These are phyloP conservation scores for Napeogenes inachia DNA, from an alignment of 2,888 invertebrate genomes.

Conservation along the genomic window DNA sequence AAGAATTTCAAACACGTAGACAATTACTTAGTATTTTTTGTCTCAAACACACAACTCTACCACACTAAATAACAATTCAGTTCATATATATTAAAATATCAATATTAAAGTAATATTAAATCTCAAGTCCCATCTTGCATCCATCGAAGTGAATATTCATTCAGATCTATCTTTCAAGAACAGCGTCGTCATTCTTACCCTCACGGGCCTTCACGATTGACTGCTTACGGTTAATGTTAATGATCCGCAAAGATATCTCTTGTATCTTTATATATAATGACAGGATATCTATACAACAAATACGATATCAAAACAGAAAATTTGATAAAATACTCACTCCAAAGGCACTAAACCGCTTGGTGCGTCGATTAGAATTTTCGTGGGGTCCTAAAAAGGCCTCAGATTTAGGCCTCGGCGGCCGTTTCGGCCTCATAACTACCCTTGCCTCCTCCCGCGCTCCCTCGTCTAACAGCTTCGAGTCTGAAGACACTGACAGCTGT, in stretches of 20 bases:
- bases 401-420: conserved; percentile 96
- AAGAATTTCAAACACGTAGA: not conserved
- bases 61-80: too few species aligned
- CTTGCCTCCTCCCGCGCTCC: conserved; percentile 92
- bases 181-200: conserved; percentile 24
- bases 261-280: not conserved
- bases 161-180: conserved; percentile 25
- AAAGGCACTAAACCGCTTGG: conserved; percentile 97
- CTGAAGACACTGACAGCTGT: conserved; percentile 93
- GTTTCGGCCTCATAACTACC: conserved; percentile 92
- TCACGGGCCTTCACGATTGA: conserved; percentile 30
- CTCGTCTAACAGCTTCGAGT: conserved; percentile 93
- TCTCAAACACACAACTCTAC: conserved; percentile 3
- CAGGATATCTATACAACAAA: not conserved
- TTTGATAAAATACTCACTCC: conserved; percentile 83
- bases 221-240: conserved; percentile 28
- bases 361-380: conserved; percentile 86
- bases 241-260: conserved; percentile 27
- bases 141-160: conserved; percentile 26
- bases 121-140: conserved; percentile 21
- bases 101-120: not conserved
- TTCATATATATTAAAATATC: too few species aligned
- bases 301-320: not conserved
- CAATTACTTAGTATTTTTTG: not conserved
- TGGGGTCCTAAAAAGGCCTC: conserved; percentile 92